Evolutionary conservation across 2,113 vertebrate genomes (phyloP), one percentile per base, ranked within the genome.

Genomic region (Crotophaga sulcirostris): DNA sequence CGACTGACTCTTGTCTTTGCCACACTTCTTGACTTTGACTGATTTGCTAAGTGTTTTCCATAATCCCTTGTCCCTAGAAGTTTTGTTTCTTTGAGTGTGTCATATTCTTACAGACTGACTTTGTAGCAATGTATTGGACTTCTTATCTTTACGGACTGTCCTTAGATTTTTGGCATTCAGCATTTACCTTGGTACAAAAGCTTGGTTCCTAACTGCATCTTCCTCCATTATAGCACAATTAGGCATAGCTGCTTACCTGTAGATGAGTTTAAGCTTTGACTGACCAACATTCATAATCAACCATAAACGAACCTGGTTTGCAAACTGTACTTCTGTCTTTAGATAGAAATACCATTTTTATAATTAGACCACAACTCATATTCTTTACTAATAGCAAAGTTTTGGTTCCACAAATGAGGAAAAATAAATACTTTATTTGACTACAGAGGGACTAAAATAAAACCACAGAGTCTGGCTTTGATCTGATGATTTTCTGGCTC

Each of bases 381-480:
- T 56, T 88, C 60, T 55, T 86, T 75, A 64, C 13, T 75, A 70
- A 49, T 9, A 77, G 13, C 20, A 64, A 77, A 80, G 44, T 83
- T 97, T 82, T 85, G 23, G 10, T 86, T 81, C 47, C 52, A 84
- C 45, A 86, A 90, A 55, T 67, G 29, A 78, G 42, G 47, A 70
- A 77, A 90, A 95, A 62, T 7, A 74, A 94, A 70, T 84, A 11
- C 33, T 67, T 44, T 66, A n/a, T 84, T 70, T 88, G 24, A 63
- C 64, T 92, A 56, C 34, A 63, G 56, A 80, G 47, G 21, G 40
- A 56, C 68, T 67, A 55, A 93, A 94, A 88, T 86, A 94, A 87
- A 90, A 84, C 25, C 72, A 72, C 31, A 72, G 21, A 52, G 24
- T 74, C 94, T 84, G 76, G 92, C 92, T 92, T 59, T 90, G 83